These are phyloP conservation scores for Anser cygnoides DNA, from an alignment of 2,113 vertebrate genomes.

Conservation along the genomic window DNA sequence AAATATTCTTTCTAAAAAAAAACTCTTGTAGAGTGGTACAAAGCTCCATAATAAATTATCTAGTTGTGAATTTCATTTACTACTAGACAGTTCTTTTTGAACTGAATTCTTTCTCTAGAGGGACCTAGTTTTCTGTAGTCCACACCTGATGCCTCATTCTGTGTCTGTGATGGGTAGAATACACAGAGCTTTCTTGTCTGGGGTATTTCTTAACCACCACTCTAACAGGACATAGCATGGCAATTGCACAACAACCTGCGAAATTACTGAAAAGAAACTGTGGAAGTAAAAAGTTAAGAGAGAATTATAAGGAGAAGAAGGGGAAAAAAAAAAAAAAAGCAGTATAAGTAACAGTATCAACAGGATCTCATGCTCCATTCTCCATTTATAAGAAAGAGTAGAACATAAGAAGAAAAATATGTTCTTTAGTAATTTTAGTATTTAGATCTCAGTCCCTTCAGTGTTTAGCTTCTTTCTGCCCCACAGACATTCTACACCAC, in stretches of 20 bases:
- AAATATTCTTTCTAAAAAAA: background rate
- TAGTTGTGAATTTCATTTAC: background rate
- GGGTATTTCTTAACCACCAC: background rate
- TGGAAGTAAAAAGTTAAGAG: background rate
- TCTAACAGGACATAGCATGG: background rate
- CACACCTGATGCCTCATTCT: background rate
- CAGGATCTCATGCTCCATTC: background rate
- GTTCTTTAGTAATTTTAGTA: background rate
- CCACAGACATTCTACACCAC: background rate
- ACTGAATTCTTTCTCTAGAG: background rate
- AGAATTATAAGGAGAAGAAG: background rate
- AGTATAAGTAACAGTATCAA: background rate
- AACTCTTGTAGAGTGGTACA: background rate
- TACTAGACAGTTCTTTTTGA: background rate
- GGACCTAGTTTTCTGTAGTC: background rate
- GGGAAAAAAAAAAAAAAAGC: accelerated
- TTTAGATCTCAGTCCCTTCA: background rate
- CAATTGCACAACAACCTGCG: background rate
- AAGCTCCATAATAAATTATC: background rate
- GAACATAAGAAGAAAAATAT: background rate
- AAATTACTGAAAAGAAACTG: background rate
- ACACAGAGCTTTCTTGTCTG: background rate
- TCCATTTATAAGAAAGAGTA: background rate
- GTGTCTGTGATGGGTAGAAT: background rate
- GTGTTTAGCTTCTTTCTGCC: background rate